Conservation (phyloP, 2,888 invertebrate genomes). For the Polietes domitor region DNA sequence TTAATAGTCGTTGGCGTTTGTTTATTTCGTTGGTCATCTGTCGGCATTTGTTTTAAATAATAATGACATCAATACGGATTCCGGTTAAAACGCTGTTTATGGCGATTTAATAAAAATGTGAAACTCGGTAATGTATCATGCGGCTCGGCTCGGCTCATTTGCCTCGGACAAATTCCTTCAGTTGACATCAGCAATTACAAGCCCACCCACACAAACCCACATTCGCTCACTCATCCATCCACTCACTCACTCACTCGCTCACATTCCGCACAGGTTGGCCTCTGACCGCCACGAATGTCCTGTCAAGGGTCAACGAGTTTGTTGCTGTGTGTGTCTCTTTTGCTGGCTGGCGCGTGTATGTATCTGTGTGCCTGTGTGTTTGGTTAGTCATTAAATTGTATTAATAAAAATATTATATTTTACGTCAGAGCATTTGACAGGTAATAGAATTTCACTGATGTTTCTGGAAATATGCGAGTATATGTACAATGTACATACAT, state of each 20-base stretch:
- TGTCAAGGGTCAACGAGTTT: slow-evolving; percentile 22
- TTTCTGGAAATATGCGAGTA: not conserved
- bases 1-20: slow-evolving; percentile 10
- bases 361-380: not conserved
- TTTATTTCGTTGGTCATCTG: not conserved
- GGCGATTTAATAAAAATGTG: slow-evolving; percentile 23
- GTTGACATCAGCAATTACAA: slow-evolving; percentile 44
- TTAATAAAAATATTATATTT: slow-evolving; percentile 40
- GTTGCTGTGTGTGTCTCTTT: not conserved
- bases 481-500: not conserved
- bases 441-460: slow-evolving; percentile 20
- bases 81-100: slow-evolving; percentile 17
- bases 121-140: slow-evolving; percentile 1
- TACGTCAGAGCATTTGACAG: slow-evolving; percentile 37
- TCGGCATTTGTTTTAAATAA: slow-evolving; percentile 15
- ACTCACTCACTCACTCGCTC: not conserved
- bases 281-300: not conserved
- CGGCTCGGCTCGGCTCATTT: not conserved
- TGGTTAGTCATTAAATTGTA: slow-evolving; percentile 28
- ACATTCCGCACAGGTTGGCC: not conserved
- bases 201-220: not conserved
- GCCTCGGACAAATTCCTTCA: not conserved
- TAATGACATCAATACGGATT: slow-evolving; percentile 47
- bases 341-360: not conserved
- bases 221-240: not conserved